Evolutionary conservation across 2,797 vertebrate genomes (phyloP), one percentile per base, ranked within the genome.

Genomic region (Neosilurus hyrtlii): DNA sequence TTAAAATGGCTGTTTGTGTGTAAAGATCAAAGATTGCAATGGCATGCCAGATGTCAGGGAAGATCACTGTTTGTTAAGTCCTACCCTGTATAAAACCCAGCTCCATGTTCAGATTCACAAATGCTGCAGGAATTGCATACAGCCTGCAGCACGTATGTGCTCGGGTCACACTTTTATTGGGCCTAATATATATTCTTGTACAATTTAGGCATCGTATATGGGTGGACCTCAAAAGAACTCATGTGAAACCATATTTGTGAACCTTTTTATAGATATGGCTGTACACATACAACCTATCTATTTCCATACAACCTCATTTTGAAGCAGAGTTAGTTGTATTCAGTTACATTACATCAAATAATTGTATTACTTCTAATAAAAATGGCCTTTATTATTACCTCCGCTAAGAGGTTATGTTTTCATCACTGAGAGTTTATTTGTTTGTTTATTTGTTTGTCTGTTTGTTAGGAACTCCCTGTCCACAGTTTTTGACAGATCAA

Each of bases 1-100:
- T 86, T 82, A 78, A 81, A 80, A 78, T 71, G 65, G 62, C 65
- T 85, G 75, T 82, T 66, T 78, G 79, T 85, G 80, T 56, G 78
- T 81, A 84, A 85, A 70, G 83, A 86, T 86, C 70, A 79, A 78
- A 87, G 30, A 80, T 75, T 51, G 67, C 72, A 83, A 79, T 67
- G 77, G 71, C 77, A 78, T 85, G 51, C 85, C 63, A 83, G 57
- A 86, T 66, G 77, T 80, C 68, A 79, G 51, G 66, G 26, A 20
- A 61, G 68, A 82, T 84, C 79, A 67, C 0, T 65, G 63, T 84
- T 49, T 26, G 62, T 79, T 71, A 30, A 71, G 70, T 63, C 61
- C 20, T 59, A 66, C 49, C 82, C 18, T 62, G 62, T 71, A 54
- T 79, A 82, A 62, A 87, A 77, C 62, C 54, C 68, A 20, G 79